These are phyloP conservation scores for Choloepus didactylus DNA, from an alignment of 2,797 vertebrate species.

Conservation along the genomic window DNA sequence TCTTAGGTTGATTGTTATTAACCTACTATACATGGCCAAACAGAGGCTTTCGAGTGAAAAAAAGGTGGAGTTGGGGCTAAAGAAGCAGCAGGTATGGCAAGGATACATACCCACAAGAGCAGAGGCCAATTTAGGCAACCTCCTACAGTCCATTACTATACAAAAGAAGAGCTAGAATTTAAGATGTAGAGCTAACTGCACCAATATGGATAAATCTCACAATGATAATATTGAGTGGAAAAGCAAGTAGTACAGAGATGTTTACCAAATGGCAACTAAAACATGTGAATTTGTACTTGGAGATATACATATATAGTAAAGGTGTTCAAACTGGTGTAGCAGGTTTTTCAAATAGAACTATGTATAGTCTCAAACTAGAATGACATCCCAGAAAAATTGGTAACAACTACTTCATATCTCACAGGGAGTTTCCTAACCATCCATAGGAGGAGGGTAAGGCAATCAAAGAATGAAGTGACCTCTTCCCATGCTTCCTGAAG, in stretches of 20 bases:
- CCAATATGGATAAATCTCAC: too few relatives aligned
- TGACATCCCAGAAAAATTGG: neutral
- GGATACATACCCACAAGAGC: neutral
- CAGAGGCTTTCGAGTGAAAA: neutral
- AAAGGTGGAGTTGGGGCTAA: neutral
- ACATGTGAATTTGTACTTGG: too few relatives aligned
- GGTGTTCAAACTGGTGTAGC: neutral
- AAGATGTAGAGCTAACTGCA: neutral
- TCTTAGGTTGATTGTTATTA: neutral
- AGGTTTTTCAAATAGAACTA: too few relatives aligned
- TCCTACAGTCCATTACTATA: neutral
- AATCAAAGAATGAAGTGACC: neutral
- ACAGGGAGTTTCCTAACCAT: neutral
- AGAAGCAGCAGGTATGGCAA: too few relatives aligned
- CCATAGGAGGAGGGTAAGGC: neutral
- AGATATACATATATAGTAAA: neutral
- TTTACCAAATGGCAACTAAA: too few relatives aligned
- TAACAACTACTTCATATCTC: neutral
- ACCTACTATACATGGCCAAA: neutral
- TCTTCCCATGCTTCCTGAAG: neutral
- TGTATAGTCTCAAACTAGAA: neutral
- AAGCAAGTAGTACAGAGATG: too few relatives aligned
- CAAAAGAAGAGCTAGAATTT: neutral
- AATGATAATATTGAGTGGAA: too few relatives aligned
- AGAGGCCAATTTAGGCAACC: neutral